phyloP scores from a whole-genome alignment of 1,140 invertebrate genomes.

The Papilio aristodemus region DNA sequence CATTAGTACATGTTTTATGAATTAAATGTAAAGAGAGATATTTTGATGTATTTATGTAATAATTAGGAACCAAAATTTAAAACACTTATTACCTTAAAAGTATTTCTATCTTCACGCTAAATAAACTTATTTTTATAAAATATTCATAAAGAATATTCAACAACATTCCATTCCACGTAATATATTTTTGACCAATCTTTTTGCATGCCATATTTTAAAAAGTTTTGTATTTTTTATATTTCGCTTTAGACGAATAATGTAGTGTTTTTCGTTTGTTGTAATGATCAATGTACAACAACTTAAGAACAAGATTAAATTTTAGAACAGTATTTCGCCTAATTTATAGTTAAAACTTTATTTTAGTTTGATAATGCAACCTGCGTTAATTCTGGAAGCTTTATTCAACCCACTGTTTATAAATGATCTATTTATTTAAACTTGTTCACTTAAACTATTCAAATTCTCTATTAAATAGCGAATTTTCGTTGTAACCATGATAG shows the following conservation, averaged over 20 bases:
- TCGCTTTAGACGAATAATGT: background rate
- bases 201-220: background rate
- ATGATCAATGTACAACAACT: background rate
- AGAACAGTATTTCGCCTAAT: background rate
- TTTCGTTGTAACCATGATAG: constrained; percentile 40
- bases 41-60: constrained; percentile 9
- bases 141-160: constrained; percentile 22
- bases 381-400: constrained; percentile 21
- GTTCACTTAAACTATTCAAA: constrained; percentile 37
- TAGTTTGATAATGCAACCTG: constrained; percentile 2
- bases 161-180: constrained; percentile 7
- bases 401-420: constrained; percentile 36
- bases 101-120: constrained; percentile 15
- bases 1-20: constrained; percentile 28
- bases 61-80: constrained; percentile 23
- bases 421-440: constrained; percentile 43
- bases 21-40: constrained; percentile 1
- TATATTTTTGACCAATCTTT: constrained; percentile 8
- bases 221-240: background rate
- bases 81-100: constrained; percentile 20
- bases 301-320: too few relatives aligned
- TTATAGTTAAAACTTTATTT: background rate
- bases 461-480: constrained; percentile 64
- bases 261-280: background rate
- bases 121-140: background rate